Evolutionary conservation across 2,113 vertebrate species (phyloP), one percentile per base, ranked within the genome.

Genomic region (Chascanopsetta lugubris): DNA sequence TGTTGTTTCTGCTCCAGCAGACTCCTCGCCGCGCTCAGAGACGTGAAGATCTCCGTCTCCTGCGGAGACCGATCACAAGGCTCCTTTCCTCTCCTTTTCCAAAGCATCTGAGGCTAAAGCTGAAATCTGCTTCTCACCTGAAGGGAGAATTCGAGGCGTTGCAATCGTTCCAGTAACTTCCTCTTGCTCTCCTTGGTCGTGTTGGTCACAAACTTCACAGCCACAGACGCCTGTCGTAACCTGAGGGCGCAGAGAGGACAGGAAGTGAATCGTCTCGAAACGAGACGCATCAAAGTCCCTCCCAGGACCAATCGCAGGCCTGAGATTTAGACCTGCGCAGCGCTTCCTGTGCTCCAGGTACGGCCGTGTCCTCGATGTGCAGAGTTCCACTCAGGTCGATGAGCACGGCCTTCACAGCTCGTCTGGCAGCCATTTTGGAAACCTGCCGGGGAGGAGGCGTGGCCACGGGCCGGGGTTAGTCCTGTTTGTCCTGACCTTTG

Each of bases 341-440:
- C 67, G 97, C 97, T 27, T 98, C 97, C 90, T 97, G 96, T 0
- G 96, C 94, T 0, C 97, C 96, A 0, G 94, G 94, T 61, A 99
- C 93, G 4, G 96, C 95, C 2, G 91, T 85, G 76, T 98, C 96
- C 76, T 99, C 97, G 38, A 99, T 18, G 65, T 98, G 97, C 68
- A 99, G 92, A 9, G 97, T 99, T 69, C 97, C 96, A 61, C 83
- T 99, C 76, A 99, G 94, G 90, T 99, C 97, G 25, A 99, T 93
- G 88, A 99, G 91, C 80, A 99, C 97, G 0, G 96, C 95, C 87
- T 95, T 97, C 49, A 98, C 83, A 0, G 77, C 86, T 0, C 87
- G 93, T 69, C 94, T 91, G 25, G 90, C 86, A 20, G 94, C 93
- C 97, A 99, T 99, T 61, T 8, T 63, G 53, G 4, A 64, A 42